These are phyloP conservation scores for Parnassius orleans DNA, from an alignment of 2,888 invertebrate genomes.

Conservation along the genomic window DNA sequence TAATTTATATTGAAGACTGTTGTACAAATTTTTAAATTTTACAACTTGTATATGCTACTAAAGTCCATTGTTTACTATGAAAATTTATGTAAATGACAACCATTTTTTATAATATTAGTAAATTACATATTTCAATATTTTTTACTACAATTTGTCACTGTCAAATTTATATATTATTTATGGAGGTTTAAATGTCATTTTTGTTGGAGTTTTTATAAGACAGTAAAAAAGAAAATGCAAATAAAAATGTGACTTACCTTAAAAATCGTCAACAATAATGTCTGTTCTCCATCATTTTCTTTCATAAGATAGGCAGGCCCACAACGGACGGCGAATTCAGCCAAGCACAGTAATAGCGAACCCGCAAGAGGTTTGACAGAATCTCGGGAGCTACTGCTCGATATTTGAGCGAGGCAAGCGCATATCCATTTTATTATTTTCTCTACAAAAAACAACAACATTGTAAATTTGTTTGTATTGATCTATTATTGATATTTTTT, in stretches of 20 bases:
- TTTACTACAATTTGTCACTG: no score
- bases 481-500: background rate
- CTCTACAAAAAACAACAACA: constrained; percentile 48
- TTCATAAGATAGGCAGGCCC: constrained; percentile 84
- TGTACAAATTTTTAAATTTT: no score
- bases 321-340: constrained; percentile 96
- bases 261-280: constrained; percentile 85
- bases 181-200: no score
- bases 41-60: no score
- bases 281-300: constrained; percentile 69
- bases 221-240: no score
- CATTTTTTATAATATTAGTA: no score
- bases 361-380: constrained; percentile 85
- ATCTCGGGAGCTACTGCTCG: constrained; percentile 80
- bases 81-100: no score
- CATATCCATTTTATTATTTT: constrained; percentile 81
- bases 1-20: no score
- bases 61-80: no score
- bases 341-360: constrained; percentile 92
- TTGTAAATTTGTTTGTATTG: background rate
- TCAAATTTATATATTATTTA: no score
- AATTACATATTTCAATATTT: no score
- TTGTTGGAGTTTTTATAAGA: no score
- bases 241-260: constrained; percentile 70
- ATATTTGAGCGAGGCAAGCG: constrained; percentile 74